Evolutionary conservation across 2,888 invertebrate species (phyloP).

Genomic region (Temnothorax unifasciatus): DNA sequence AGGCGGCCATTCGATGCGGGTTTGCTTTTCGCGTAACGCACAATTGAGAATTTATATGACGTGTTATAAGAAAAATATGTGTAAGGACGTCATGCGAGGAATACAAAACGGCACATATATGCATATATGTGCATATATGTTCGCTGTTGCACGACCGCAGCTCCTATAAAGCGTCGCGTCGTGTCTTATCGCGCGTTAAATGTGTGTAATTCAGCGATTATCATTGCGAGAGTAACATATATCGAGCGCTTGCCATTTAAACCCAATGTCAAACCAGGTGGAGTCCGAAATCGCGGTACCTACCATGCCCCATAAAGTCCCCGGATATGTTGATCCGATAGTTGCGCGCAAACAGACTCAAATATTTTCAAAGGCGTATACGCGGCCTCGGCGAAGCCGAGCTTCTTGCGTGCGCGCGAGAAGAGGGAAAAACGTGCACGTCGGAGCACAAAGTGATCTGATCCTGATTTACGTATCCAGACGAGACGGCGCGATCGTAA

Average conservation of each 20-base stretch:
- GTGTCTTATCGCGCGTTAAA: slow-evolving; percentile 47
- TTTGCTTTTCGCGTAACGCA: not conserved
- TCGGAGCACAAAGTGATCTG: slow-evolving; percentile 58
- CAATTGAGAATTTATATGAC: slow-evolving; percentile 4
- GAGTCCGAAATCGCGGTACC: slow-evolving; percentile 30
- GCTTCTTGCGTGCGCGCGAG: not conserved
- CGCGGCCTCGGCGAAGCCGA: slow-evolving; percentile 2
- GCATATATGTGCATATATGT: not conserved
- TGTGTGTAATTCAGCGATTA: slow-evolving; percentile 54
- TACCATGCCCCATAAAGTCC: slow-evolving; percentile 6
- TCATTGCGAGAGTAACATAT: slow-evolving; percentile 50
- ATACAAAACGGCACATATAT: not conserved
- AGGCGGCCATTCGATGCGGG: not conserved
- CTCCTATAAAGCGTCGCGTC: slow-evolving; percentile 7
- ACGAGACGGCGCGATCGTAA: slow-evolving; percentile 57
- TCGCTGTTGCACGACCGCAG: not conserved
- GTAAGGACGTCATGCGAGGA: not conserved
- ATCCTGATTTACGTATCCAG: slow-evolving; percentile 75
- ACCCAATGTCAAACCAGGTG: not conserved
- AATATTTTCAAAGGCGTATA: slow-evolving; percentile 28
- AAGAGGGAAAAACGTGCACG: not conserved
- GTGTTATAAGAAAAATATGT: not conserved
- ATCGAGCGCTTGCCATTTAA: slow-evolving; percentile 17
- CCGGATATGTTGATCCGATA: slow-evolving; percentile 47
- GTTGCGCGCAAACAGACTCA: slow-evolving; percentile 26